Evolutionary conservation across 1,140 invertebrate genomes (phyloP), one percentile per base, ranked within the genome.

Genomic region (Drosophila bocki): DNA sequence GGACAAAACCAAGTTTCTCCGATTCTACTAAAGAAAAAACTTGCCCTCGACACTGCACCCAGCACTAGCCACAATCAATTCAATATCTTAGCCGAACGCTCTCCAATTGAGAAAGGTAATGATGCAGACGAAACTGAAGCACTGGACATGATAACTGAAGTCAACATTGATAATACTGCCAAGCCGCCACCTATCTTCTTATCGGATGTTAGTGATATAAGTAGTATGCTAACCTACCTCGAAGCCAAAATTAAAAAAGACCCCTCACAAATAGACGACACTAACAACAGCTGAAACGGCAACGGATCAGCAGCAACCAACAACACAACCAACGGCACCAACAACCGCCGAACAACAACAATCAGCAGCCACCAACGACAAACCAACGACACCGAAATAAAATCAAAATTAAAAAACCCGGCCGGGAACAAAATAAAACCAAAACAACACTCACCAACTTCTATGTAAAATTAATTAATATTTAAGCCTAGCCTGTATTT

Each of bases 181-280:
- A 58, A 58, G 42, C 64, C 58, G 7, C 63, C 63, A 37, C 63
- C 64, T 35, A 68, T 68, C 1, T 68, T 67, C 41, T 22, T 74
- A 53, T 74, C 70, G 13, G 22, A 74, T 7, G 61, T 64, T 15
- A 41, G 11, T 41, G 13, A 74, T n/a, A 60, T 64, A 37, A 59
- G 4, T 5, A 15, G 17, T 41, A 58, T 72, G 60, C 45, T 58
- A 41, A 12, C 2, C 11, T 59, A 59, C 11, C 68, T 63, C 7
- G 35, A 41, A 3, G 35, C 53, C 7, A 33, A 56, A 58, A 61
- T 54, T 37, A 53, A 54, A 51, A 70, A 56, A 39, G 26, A 26
- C 26, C 4, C 3, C 26, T 5, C 26, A 26, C 26, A 26, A 26
- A 26, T 26, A 26, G 4, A 5, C 26, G 3, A 3, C 26, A 26